Evolutionary conservation across 2,797 vertebrate species (phyloP).

Genomic region (Heterohyrax brucei): DNA sequence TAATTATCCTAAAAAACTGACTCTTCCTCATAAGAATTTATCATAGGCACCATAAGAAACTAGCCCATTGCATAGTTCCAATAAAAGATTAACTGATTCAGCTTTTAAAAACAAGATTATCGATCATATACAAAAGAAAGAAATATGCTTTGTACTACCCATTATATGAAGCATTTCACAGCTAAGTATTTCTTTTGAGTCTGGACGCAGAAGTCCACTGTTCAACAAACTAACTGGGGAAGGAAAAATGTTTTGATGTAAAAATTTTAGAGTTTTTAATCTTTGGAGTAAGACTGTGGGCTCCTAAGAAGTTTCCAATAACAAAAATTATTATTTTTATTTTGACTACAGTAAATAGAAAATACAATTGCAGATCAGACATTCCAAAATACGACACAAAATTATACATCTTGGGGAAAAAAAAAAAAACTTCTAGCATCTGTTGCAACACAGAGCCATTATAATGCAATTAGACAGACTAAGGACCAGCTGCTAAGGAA

Average conservation of each 20-base stretch:
- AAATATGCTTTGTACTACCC: conserved; percentile 47
- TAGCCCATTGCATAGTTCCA: conserved; percentile 51
- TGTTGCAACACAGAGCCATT: conserved; percentile 88
- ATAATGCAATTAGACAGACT: conserved; percentile 89
- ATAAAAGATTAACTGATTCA: conserved; percentile 53
- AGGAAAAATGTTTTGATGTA: conserved; percentile 44
- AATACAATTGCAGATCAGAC: conserved; percentile 74
- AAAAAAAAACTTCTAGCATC: conserved; percentile 87
- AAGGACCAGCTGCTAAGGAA: conserved; percentile 89
- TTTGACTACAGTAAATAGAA: conserved; percentile 66
- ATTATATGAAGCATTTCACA: conserved; percentile 1
- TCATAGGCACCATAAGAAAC: conserved; percentile 76
- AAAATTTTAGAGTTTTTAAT: conserved; percentile 53
- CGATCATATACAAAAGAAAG: conserved; percentile 70
- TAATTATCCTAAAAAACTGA: conserved; percentile 81
- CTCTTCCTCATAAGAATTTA: conserved; percentile 76
- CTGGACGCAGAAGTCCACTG: conserved; percentile 46
- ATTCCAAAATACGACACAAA: conserved; percentile 83
- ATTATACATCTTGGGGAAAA: conserved; percentile 74
- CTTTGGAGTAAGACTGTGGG: conserved; percentile 57
- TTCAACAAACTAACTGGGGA: conserved; percentile 15
- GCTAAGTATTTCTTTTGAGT: background rate
- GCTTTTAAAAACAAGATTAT: conserved; percentile 70
- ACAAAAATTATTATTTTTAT: background rate
- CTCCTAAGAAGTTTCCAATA: conserved; percentile 69